Evolutionary conservation across 2,888 invertebrate species (phyloP).

Genomic region (Trichogramma evanescens): DNA sequence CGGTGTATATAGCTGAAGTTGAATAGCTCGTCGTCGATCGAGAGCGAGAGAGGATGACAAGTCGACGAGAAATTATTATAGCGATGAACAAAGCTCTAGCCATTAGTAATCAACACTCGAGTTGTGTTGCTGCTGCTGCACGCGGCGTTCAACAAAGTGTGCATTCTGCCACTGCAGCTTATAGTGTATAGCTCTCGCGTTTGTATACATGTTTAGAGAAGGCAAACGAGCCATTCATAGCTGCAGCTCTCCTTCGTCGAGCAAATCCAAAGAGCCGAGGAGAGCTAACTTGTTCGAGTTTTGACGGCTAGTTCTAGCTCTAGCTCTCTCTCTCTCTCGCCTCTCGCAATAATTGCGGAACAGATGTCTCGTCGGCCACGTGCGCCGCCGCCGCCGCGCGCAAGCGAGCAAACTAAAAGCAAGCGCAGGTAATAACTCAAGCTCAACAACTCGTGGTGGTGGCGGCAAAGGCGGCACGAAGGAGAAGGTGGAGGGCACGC

Average conservation of each 20-base stretch:
- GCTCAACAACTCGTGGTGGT: too few species aligned
- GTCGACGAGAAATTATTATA: too few species aligned
- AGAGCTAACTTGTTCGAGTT: constrained; percentile 6
- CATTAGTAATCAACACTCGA: too few species aligned
- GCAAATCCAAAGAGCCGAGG: neutral
- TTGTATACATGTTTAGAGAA: neutral
- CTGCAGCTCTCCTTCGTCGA: neutral
- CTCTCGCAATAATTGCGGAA: constrained; percentile 16
- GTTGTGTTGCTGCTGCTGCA: too few species aligned
- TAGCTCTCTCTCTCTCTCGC: neutral
- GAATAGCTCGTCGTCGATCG: too few species aligned
- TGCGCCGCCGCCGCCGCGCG: neutral
- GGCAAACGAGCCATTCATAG: constrained; percentile 3
- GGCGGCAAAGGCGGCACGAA: too few species aligned
- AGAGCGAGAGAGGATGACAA: too few species aligned
- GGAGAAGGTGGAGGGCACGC: neutral
- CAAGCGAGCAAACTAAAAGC: neutral
- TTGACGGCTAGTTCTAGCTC: constrained; percentile 3
- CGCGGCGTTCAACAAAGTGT: too few species aligned
- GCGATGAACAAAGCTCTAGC: too few species aligned
- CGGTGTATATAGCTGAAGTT: too few species aligned
- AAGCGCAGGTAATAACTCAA: constrained; percentile 4
- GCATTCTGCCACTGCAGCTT: too few species aligned
- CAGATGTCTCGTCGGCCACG: constrained; percentile 14
- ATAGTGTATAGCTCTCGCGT: too few species aligned